Conservation (phyloP, 2,888 invertebrate genomes). For the Diplolepis rosae region DNA sequence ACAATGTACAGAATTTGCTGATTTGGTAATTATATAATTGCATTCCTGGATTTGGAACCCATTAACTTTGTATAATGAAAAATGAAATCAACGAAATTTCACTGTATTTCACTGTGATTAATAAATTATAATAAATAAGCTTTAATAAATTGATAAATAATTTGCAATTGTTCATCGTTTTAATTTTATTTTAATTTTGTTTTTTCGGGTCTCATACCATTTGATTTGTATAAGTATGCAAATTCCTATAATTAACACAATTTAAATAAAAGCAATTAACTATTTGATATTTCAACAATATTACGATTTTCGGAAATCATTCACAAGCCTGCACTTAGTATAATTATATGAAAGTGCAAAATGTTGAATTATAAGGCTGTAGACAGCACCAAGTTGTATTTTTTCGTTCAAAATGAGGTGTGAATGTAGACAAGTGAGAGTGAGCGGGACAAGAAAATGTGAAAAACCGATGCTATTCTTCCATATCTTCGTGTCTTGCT, state of each 20-base stretch:
- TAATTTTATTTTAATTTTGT: background rate
- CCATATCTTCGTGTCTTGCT: too few species aligned
- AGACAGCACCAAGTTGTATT: too few species aligned
- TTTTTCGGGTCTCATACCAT: background rate
- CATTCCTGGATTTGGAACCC: background rate
- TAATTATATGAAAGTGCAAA: slow-evolving; percentile 30
- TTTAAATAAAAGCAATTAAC: background rate
- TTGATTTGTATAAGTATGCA: background rate
- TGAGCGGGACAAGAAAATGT: too few species aligned
- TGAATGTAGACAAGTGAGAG: too few species aligned
- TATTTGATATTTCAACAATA: background rate
- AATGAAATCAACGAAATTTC: background rate
- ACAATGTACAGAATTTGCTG: background rate
- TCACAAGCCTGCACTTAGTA: background rate
- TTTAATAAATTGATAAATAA: too few species aligned
- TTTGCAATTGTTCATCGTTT: background rate
- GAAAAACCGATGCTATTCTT: too few species aligned
- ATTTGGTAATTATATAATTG: background rate
- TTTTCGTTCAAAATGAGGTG: too few species aligned
- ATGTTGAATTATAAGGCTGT: slow-evolving; percentile 18
- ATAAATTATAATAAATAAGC: background rate
- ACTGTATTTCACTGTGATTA: background rate
- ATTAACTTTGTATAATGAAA: background rate
- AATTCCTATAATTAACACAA: slow-evolving; percentile 1
- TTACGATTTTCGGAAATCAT: background rate